Conservation (phyloP, 2,113 vertebrate genomes). For the Coregonus clupeaformis region DNA sequence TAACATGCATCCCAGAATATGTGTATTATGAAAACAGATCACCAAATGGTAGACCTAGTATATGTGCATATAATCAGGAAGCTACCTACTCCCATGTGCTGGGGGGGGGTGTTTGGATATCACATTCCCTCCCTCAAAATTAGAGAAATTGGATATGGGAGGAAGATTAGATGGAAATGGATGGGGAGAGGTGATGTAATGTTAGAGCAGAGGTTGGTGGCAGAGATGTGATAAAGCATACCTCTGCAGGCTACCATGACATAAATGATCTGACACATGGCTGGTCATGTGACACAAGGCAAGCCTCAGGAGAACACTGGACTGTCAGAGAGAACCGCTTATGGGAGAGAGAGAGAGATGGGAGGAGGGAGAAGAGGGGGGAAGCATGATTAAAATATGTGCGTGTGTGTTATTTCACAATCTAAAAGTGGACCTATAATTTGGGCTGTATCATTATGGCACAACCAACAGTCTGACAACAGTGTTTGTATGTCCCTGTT, state of each 20-base stretch:
- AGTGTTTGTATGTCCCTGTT: too few species aligned
- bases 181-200: conserved; percentile 17
- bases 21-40: too few species aligned
- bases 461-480: not conserved
- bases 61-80: too few species aligned
- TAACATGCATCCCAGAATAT: not conserved
- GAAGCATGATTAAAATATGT: not conserved
- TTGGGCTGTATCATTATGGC: not conserved
- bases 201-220: conserved; percentile 3
- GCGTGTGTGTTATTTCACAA: not conserved
- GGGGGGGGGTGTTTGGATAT: too few species aligned
- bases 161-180: conserved; percentile 4
- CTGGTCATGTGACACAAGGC: conserved; percentile 12
- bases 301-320: too few species aligned
- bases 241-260: conserved; percentile 20
- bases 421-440: not conserved
- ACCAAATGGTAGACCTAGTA: too few species aligned
- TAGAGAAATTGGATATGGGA: not conserved
- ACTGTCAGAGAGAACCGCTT: too few species aligned
- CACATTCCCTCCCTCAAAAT: not conserved
- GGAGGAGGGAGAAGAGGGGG: too few species aligned
- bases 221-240: conserved; percentile 5
- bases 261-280: conserved; percentile 33
- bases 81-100: too few species aligned
- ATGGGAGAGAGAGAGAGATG: not conserved